Evolutionary conservation across 1,140 invertebrate species (phyloP).

Genomic region (Streblospio benedicti): DNA sequence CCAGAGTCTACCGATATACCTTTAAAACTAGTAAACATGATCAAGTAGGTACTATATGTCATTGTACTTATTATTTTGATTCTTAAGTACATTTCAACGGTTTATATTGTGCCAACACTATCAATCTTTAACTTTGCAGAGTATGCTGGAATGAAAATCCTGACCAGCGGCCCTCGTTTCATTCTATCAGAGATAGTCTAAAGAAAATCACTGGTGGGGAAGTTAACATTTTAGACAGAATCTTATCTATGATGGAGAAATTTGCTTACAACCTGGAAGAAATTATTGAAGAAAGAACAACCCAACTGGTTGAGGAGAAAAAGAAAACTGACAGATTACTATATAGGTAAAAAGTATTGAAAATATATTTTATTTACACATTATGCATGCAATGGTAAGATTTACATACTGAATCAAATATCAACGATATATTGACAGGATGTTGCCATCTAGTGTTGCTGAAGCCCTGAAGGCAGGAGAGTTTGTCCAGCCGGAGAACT

Average conservation of each 20-base stretch:
- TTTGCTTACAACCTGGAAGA: slow-evolving; percentile 86
- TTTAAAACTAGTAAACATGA: not conserved
- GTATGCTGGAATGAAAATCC: slow-evolving; percentile 14
- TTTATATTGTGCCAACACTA: too few relatives aligned
- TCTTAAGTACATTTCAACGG: too few relatives aligned
- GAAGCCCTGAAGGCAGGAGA: slow-evolving; percentile 74
- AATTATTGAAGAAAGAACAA: slow-evolving; percentile 72
- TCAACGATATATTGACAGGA: too few relatives aligned
- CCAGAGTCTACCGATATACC: not conserved
- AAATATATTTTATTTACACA: too few relatives aligned
- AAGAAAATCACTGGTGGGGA: slow-evolving; percentile 24
- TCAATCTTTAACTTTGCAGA: too few relatives aligned
- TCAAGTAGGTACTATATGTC: too few relatives aligned
- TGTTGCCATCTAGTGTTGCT: slow-evolving; percentile 77
- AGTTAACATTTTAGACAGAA: slow-evolving; percentile 82
- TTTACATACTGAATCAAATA: too few relatives aligned
- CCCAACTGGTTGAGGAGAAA: slow-evolving; percentile 78
- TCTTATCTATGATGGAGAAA: slow-evolving; percentile 88
- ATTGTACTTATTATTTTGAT: too few relatives aligned
- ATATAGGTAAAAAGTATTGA: too few relatives aligned
- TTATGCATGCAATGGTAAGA: too few relatives aligned
- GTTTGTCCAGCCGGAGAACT: slow-evolving; percentile 75
- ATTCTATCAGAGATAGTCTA: slow-evolving; percentile 34
- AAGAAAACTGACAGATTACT: slow-evolving; percentile 82
- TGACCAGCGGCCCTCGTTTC: slow-evolving; percentile 22